Evolutionary conservation across 2,797 vertebrate genomes (phyloP).

Genomic region (Onychomys torridus): DNA sequence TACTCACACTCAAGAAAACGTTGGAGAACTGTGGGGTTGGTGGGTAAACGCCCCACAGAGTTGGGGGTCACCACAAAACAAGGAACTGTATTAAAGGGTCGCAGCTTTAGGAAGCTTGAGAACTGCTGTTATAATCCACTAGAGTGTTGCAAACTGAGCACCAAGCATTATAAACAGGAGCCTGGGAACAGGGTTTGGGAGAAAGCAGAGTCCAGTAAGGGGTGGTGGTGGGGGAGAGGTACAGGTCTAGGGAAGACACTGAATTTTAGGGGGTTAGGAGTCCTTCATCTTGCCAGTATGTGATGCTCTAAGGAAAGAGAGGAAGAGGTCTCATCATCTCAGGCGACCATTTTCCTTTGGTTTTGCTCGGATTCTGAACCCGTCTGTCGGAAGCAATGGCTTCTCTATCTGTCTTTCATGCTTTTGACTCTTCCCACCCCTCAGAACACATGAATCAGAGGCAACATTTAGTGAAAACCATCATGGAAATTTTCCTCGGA

Average conservation of each 20-base stretch:
- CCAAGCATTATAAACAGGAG: background rate
- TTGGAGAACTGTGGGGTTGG: too few relatives aligned
- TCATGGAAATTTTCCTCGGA: slow-evolving; percentile 47
- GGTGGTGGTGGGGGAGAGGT: background rate
- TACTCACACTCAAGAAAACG: too few relatives aligned
- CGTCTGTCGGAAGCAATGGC: background rate
- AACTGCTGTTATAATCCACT: background rate
- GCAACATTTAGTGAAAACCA: slow-evolving; percentile 46
- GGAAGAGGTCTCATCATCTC: background rate
- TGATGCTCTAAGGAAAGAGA: slow-evolving; percentile 48
- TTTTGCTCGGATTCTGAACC: slow-evolving; percentile 50
- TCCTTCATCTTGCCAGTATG: background rate
- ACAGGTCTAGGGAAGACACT: background rate
- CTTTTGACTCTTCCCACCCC: background rate
- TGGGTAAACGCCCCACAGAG: too few relatives aligned
- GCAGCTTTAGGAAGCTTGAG: background rate
- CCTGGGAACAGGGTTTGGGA: background rate
- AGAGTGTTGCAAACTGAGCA: background rate
- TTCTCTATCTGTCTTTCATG: slow-evolving; percentile 14
- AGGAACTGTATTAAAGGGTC: background rate
- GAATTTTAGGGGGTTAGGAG: background rate
- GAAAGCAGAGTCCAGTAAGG: background rate
- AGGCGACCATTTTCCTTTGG: slow-evolving; percentile 11
- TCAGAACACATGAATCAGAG: slow-evolving; percentile 58
- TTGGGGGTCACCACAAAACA: background rate